Evolutionary conservation across 2,888 invertebrate genomes (phyloP).

Genomic region (Agrochola lychnidis): DNA sequence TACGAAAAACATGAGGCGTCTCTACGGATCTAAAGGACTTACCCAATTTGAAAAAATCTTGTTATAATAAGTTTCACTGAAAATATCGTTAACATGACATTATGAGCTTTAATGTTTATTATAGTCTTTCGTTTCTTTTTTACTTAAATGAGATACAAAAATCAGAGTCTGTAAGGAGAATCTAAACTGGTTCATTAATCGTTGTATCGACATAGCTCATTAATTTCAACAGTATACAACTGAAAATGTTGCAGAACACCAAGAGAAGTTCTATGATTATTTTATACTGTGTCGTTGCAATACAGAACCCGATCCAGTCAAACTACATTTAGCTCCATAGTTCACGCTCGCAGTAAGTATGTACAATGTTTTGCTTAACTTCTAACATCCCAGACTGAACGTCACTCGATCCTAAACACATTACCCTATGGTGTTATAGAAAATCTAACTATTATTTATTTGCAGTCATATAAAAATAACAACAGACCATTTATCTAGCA

Average conservation of each 20-base stretch:
- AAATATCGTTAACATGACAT: not conserved
- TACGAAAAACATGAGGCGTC: not conserved
- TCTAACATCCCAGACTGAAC: constrained; percentile 63
- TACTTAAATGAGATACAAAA: constrained; percentile 33
- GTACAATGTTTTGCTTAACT: constrained; percentile 65
- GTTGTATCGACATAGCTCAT: constrained; percentile 87
- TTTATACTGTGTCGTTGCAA: constrained; percentile 56
- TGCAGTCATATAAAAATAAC: constrained; percentile 90
- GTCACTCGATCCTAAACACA: constrained; percentile 68
- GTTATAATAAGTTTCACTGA: not conserved
- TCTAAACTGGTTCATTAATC: constrained; percentile 72
- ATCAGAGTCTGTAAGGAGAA: constrained; percentile 32
- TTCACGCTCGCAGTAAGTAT: constrained; percentile 65
- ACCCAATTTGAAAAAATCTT: not conserved
- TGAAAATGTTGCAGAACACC: constrained; percentile 33
- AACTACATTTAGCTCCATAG: constrained; percentile 62
- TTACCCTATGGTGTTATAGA: constrained; percentile 87
- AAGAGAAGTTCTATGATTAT: constrained; percentile 20
- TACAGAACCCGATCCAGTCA: constrained; percentile 36
- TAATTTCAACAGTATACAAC: constrained; percentile 71
- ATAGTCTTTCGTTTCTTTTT: not conserved
- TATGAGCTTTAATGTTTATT: not conserved
- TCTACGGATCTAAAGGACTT: not conserved
- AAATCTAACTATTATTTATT: constrained; percentile 88
- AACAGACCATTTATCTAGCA: constrained; percentile 88